Conservation (phyloP, 2,888 invertebrate genomes). For the Sycophila texana region DNA sequence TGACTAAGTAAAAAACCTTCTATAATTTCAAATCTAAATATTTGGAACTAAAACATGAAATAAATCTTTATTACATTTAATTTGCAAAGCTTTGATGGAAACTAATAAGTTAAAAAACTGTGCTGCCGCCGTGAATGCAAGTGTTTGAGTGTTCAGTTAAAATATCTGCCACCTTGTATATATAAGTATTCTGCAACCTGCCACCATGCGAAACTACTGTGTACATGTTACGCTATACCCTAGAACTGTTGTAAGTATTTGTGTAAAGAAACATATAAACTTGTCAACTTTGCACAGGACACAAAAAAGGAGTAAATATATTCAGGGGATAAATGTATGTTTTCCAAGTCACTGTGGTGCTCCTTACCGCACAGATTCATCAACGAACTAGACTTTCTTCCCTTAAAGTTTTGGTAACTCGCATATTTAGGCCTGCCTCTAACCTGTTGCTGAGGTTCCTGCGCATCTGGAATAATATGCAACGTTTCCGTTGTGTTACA, state of each 20-base stretch:
- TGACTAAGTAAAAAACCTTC: neutral
- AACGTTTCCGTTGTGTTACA: constrained; percentile 79
- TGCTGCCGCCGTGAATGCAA: constrained; percentile 45
- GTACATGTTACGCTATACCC: constrained; percentile 47
- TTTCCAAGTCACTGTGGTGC: constrained; percentile 72
- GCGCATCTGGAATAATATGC: constrained; percentile 89
- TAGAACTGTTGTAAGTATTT: constrained; percentile 48
- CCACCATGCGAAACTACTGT: constrained; percentile 72
- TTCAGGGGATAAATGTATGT: constrained; percentile 49
- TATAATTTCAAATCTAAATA: too few relatives aligned
- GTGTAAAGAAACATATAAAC: constrained; percentile 51
- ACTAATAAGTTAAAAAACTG: constrained; percentile 32
- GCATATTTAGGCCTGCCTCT: constrained; percentile 90
- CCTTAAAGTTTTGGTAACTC: constrained; percentile 92
- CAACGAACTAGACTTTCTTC: constrained; percentile 94
- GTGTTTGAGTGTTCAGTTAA: constrained; percentile 42
- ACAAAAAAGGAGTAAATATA: constrained; percentile 45
- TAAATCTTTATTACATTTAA: neutral
- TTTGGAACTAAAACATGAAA: constrained; percentile 7
- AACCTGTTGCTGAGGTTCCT: constrained; percentile 86
- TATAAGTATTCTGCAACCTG: constrained; percentile 63
- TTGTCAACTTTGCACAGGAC: constrained; percentile 41
- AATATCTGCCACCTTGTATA: constrained; percentile 68
- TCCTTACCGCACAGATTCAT: constrained; percentile 97
- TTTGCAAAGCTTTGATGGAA: constrained; percentile 49